phyloP scores from a whole-genome alignment of 2,113 vertebrate genomes.

The Sphaerodactylus townsendi region DNA sequence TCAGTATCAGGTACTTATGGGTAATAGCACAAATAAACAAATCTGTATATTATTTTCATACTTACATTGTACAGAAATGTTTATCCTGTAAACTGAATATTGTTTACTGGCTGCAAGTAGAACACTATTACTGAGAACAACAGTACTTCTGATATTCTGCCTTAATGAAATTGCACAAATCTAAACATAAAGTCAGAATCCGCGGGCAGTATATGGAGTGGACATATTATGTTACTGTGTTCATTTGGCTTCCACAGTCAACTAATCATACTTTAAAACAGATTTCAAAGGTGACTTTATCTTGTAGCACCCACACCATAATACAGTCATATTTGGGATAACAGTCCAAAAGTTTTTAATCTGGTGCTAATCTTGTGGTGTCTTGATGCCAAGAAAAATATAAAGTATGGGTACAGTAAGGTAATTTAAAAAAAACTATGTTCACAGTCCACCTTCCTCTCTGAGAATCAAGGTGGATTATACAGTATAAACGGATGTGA shows the following conservation, averaged over 20 bases:
- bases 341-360: background rate
- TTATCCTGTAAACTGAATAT: background rate
- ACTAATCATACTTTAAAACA: background rate
- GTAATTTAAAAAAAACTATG: background rate
- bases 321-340: background rate
- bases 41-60: accelerated
- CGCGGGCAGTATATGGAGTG: background rate
- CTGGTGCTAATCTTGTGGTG: background rate
- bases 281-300: background rate
- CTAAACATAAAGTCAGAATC: background rate
- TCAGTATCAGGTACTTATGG: background rate
- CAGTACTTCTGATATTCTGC: background rate
- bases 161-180: background rate
- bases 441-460: background rate
- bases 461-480: too few species aligned
- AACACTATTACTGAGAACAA: background rate
- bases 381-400: background rate
- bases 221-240: background rate
- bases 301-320: background rate
- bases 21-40: background rate
- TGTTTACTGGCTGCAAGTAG: background rate
- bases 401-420: background rate
- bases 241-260: background rate
- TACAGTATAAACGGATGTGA: too few species aligned
- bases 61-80: background rate